Conservation (phyloP, 2,113 vertebrate genomes). For the Amia ocellicauda region DNA sequence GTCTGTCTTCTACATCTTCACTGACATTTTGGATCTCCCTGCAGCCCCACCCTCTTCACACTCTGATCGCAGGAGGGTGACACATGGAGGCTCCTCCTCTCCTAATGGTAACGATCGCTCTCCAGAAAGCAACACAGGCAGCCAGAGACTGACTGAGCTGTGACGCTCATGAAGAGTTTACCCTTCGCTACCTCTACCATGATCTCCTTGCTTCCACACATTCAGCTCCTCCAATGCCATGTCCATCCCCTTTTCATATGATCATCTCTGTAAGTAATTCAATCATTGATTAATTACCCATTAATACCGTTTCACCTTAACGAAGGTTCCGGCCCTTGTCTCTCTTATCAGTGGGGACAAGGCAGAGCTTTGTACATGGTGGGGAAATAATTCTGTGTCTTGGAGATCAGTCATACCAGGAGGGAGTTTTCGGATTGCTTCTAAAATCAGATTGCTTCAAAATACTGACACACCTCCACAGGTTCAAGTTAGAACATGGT, state of each 20-base stretch:
- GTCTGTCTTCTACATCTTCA: not conserved
- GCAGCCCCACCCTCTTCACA: not conserved
- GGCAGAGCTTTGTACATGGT: slow-evolving; percentile 3
- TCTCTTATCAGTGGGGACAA: slow-evolving; percentile 17
- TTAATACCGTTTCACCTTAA: too few species aligned
- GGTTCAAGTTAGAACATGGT: slow-evolving; percentile 1
- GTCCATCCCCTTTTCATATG: too few species aligned
- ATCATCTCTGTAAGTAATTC: too few species aligned
- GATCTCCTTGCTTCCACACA: too few species aligned
- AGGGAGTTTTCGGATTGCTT: not conserved
- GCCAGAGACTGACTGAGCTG: not conserved
- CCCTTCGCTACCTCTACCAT: too few species aligned
- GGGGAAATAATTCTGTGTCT: not conserved
- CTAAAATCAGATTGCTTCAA: slow-evolving; percentile 13
- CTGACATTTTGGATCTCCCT: not conserved
- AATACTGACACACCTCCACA: not conserved
- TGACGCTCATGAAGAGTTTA: too few species aligned
- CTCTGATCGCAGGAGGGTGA: not conserved
- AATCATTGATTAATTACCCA: too few species aligned
- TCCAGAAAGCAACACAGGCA: too few species aligned
- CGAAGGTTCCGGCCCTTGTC: not conserved
- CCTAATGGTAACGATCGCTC: not conserved
- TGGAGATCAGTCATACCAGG: not conserved
- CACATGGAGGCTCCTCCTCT: not conserved
- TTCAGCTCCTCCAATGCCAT: too few species aligned